Evolutionary conservation across 2,797 vertebrate genomes (phyloP), one percentile per base, ranked within the genome.

Genomic region (Euphonia xanthogaster): DNA sequence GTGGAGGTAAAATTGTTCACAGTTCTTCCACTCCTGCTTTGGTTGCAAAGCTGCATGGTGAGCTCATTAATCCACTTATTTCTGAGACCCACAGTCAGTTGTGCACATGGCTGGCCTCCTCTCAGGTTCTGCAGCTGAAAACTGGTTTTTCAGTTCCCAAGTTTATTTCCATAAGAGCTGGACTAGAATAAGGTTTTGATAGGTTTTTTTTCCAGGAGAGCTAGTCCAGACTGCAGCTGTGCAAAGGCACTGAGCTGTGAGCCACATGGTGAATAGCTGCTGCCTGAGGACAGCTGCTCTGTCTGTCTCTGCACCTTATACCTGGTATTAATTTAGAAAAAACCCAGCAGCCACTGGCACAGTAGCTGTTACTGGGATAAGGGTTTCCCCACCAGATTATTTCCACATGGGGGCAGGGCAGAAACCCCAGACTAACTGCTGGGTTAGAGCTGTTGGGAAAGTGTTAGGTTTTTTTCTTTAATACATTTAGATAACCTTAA

Each of bases 401-500:
- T 85, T 81, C 74, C 40, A 7, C 72, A n/a, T 23, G 17, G 31
- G 24, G 8, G 10, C 35, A 48, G 25, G 23, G 21, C 45, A 45
- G 30, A 77, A 81, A 8, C 9, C 10, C 39, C 25, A 27, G 23
- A 19, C 31, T 33, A 63, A 21, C 17, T 71, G 44, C 54, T 87
- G 75, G 31, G 55, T 73, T 85, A 77, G 50, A 61, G 31, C 65
- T 62, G 12, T 82, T 7, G 7, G 58, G 61, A 35, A 30, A 73
- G 31, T 12, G 14, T 67, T 15, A 21, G 47, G 30, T 17, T 40
- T 55, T 58, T 58, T 30, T 8, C 17, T 51, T 17, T 40, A 77
- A 94, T 81, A 48, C 53, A 45, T 77, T 82, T 90, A 75, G 93
- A 93, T 90, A 61, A 95, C 73, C 5, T 63, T 93, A 94, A 95